Base-by-base conservation (phyloP, 1,140 invertebrate species). In the Eupeodes corollae region DNA sequence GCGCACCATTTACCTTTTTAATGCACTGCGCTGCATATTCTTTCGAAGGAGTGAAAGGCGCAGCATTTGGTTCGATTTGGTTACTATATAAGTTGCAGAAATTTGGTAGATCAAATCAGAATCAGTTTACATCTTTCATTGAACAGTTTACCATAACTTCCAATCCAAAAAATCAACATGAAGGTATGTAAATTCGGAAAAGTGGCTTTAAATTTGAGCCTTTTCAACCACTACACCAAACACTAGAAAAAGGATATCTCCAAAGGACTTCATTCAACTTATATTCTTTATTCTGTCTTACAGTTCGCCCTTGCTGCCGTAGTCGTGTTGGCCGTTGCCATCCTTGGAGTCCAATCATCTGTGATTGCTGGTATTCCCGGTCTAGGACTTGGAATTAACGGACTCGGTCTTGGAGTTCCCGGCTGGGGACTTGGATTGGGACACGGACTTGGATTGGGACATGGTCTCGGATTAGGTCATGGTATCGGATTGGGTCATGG, bases 321-420 rank as follows among this genome's bases (percentile, higher is more conserved):
- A 67, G 63, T 67, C 63, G 64, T 67, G 63, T 67, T 67, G 49
- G 63, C 66, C 50, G 59, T 64, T 50, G 63, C 63, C 55, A 51
- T 55, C 49, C n/a, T n/a, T n/a, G 63, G 61, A 53, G 61, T 57
- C 26, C 58, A 64, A 49, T 60, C 63, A 42, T 67, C 63, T 34
- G 53, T 59, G 55, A 48, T 52, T 34, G 53, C 51, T 35, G 53
- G 41, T 10, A 47, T 49, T 31, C 51, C 59, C 44, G 57, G 62
- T 11, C 62, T 63, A 12, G 63, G 49, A 60, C 63, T 6, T 57
- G 58, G 41, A 49, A 57, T 40, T 58, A 59, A 56, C 52, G 47
- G 13, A 39, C 21, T 33, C 31, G 48, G 51, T 34, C 34, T 35
- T 5, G 34, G 34, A 15, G 14, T 35, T 8, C 12, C 5, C 12